phyloP scores from a whole-genome alignment of 2,113 vertebrate genomes.

The Anas platyrhynchos region DNA sequence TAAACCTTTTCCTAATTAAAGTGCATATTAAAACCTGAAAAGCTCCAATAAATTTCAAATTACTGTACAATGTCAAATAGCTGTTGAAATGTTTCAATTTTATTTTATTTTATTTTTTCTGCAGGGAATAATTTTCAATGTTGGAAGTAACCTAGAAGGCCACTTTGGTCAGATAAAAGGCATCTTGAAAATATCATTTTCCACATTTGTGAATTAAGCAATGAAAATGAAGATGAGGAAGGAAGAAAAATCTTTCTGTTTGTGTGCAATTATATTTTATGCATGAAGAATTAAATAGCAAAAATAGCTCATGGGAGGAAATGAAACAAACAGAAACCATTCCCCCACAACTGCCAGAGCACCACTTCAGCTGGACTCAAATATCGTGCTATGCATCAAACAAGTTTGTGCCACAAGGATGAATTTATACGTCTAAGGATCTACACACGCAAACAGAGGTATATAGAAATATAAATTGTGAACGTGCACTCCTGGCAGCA shows the following conservation, averaged over 20 bases:
- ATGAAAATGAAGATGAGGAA: background rate
- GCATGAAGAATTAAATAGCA: background rate
- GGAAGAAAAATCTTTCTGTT: background rate
- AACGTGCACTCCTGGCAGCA: background rate
- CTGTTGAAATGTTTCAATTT: background rate
- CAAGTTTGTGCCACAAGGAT: background rate
- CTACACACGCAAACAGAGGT: background rate
- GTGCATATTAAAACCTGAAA: background rate
- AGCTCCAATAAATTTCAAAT: background rate
- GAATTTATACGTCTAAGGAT: background rate
- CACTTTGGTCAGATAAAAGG: background rate
- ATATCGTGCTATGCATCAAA: background rate
- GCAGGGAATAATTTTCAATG: background rate
- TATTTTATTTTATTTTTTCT: background rate
- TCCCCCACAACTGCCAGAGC: background rate
- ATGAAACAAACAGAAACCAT: background rate
- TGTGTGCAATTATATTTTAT: background rate
- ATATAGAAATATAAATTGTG: background rate
- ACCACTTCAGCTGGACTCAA: background rate
- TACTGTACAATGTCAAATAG: background rate
- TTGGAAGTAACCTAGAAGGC: background rate
- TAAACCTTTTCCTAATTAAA: background rate
- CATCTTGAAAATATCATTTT: background rate
- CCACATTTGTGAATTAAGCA: background rate
- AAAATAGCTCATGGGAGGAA: background rate